These are phyloP conservation scores for Tachuris rubrigastra DNA, from an alignment of 2,113 vertebrate species.

Conservation along the genomic window DNA sequence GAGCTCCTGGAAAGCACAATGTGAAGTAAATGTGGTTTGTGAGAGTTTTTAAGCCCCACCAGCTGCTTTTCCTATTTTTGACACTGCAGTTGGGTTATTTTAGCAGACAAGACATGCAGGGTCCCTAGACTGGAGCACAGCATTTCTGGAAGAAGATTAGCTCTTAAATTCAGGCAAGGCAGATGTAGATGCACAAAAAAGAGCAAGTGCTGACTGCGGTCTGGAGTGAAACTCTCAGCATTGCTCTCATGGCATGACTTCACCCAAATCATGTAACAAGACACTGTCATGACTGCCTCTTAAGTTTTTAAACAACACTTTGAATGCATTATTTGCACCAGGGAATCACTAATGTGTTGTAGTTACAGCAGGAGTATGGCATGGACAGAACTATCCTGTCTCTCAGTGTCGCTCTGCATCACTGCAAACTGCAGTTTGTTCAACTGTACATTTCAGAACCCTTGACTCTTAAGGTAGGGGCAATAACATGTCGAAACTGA, in stretches of 20 bases:
- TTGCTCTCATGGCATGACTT: background rate
- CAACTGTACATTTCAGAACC: background rate
- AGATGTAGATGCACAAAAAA: background rate
- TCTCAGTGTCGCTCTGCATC: background rate
- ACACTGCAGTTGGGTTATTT: background rate
- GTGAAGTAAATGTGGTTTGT: background rate
- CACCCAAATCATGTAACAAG: background rate
- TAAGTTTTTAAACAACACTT: background rate
- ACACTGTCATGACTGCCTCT: rapidly evolving
- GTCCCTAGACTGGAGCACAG: background rate
- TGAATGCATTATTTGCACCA: background rate
- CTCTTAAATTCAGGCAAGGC: background rate
- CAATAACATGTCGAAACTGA: background rate
- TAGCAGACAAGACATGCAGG: background rate
- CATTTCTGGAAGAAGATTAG: background rate
- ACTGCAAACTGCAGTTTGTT: background rate
- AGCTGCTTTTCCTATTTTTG: slow-evolving; percentile 11
- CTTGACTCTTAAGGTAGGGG: background rate
- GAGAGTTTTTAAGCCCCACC: background rate
- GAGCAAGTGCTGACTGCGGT: background rate
- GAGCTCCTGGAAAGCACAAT: background rate
- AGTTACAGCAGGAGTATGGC: background rate
- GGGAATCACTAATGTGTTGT: background rate
- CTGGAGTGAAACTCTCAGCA: background rate
- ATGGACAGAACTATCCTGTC: background rate